Evolutionary conservation across 2,888 invertebrate genomes (phyloP).

Genomic region (Aleiodes leptofemur): DNA sequence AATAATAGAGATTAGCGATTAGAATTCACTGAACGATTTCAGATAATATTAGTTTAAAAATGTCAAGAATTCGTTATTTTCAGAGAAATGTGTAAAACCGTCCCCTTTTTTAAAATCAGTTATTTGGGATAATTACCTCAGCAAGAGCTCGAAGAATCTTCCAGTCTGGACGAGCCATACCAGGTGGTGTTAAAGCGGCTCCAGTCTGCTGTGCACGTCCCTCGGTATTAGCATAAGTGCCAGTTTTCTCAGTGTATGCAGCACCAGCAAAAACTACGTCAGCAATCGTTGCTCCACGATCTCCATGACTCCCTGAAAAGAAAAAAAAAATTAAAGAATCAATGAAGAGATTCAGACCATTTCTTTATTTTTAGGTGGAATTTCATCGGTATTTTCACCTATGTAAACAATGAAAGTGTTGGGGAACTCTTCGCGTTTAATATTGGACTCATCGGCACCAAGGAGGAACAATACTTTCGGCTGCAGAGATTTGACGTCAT

Average conservation of each 20-base stretch:
- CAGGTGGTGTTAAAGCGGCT: constrained; percentile 92
- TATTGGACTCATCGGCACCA: constrained; percentile 93
- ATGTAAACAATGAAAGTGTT: constrained; percentile 92
- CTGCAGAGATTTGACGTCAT: constrained; percentile 78
- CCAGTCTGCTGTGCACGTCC: constrained; percentile 95
- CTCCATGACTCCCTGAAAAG: constrained; percentile 93
- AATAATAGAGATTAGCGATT: no score
- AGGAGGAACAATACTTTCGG: constrained; percentile 92
- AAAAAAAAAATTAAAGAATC: constrained; percentile 29
- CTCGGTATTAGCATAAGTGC: constrained; percentile 98
- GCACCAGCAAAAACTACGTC: constrained; percentile 96
- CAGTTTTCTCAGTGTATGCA: constrained; percentile 99
- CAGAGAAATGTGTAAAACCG: no score
- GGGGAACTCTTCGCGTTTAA: constrained; percentile 87
- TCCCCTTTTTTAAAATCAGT: no score
- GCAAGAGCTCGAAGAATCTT: constrained; percentile 97
- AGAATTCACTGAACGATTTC: no score
- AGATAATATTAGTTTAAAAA: no score
- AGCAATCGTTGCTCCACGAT: constrained; percentile 93
- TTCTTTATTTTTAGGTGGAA: background rate
- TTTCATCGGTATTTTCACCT: constrained; percentile 76
- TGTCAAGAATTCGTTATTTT: background rate
- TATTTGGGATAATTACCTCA: constrained; percentile 81
- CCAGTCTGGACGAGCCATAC: constrained; percentile 97
- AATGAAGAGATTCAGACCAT: constrained; percentile 4